Evolutionary conservation across 2,113 vertebrate genomes (phyloP).

Genomic region (Sceloporus undulatus): DNA sequence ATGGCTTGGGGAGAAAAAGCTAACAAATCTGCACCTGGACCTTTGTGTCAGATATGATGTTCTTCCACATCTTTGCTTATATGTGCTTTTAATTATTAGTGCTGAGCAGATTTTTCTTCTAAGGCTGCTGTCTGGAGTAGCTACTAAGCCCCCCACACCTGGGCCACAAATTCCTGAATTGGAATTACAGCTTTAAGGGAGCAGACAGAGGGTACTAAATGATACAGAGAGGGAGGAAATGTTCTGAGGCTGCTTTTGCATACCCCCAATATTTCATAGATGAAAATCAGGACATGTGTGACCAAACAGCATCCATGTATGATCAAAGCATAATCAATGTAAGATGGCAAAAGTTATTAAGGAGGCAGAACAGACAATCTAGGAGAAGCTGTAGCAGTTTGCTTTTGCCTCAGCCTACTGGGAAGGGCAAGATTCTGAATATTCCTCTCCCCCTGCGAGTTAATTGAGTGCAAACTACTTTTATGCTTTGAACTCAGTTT

Average conservation of each 20-base stretch:
- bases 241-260: too few relatives aligned
- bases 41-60: conserved; percentile 21
- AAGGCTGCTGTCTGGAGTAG: not conserved
- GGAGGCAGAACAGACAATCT: too few relatives aligned
- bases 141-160: not conserved
- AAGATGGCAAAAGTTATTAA: too few relatives aligned
- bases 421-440: too few relatives aligned
- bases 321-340: too few relatives aligned
- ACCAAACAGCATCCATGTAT: too few relatives aligned
- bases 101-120: conserved; percentile 12
- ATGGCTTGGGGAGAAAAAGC: not conserved
- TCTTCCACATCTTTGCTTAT: conserved; percentile 24
- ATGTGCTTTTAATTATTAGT: conserved; percentile 35
- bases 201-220: not conserved
- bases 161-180: conserved; percentile 12
- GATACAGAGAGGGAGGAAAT: not conserved
- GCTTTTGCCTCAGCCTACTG: too few relatives aligned
- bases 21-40: conserved; percentile 28
- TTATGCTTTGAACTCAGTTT: too few relatives aligned
- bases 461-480: too few relatives aligned
- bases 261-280: not conserved
- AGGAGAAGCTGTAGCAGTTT: too few relatives aligned
- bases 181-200: not conserved
- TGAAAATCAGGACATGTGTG: not conserved
- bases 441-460: too few relatives aligned